Evolutionary conservation across 2,888 invertebrate species (phyloP), one percentile per base, ranked within the genome.

Genomic region (Herminia tarsipennalis): DNA sequence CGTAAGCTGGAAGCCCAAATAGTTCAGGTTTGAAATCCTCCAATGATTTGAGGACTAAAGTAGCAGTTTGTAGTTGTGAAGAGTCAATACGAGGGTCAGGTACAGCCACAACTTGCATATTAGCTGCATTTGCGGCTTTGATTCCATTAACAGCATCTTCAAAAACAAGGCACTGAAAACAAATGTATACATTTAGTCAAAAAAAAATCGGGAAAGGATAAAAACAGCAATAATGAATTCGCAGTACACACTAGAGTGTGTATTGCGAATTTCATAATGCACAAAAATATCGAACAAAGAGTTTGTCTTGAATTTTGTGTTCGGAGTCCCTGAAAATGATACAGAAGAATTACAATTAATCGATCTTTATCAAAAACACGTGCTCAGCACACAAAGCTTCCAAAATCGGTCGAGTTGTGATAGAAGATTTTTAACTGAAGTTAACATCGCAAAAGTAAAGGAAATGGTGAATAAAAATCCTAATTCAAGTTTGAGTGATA

Each of bases 121-220:
- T 95, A 5, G 98, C 98, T 14, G 93, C 93, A 22, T 92, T 76
- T 0, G 95, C 98, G 6, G 96, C 96, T 58, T 92, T 91, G 0
- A 98, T 95, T 0, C 98, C 98, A 82, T 97, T 97, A 0, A 96
- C 95, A 2, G 98, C 96, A 88, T 98, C 98, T 90, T 98, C 98
- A 81, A 98, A 96, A 0, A 97, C 97, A 46, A 98, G 83, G 73
- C 96, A 96, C 94, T 95, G 85, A 34, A 88, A 86, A 36, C 17
- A 33, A 5, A 37, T 4, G 12, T 2, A 3, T 12, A 22, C 3
- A 10, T 2, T 8, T 22, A 5, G 2, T 8, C n/a, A 2, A 2
- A 8, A 22, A 22, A 6, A n/a, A n/a, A 22, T 6, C 4, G 2
- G 22, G 22, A 8, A 2, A 22, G 22, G 22, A 5, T 3, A 5